Evolutionary conservation across 2,113 vertebrate species (phyloP).

Genomic region (Dasyurus viverrinus): DNA sequence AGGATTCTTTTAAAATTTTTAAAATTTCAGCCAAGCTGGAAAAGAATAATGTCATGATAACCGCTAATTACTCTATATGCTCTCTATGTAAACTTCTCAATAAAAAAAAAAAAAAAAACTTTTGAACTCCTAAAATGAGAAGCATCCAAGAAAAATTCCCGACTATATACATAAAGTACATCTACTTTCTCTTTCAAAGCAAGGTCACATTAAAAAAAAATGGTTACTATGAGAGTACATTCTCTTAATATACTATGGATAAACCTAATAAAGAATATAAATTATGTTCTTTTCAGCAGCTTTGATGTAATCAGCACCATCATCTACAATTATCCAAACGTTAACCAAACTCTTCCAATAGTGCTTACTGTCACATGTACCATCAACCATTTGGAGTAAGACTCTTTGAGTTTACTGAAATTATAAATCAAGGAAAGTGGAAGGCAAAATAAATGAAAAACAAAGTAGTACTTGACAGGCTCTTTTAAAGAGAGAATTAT

Average conservation of each 20-base stretch:
- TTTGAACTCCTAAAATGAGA: not conserved
- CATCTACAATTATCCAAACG: constrained; percentile 4
- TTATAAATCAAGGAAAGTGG: constrained; percentile 32
- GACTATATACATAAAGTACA: constrained; percentile 1
- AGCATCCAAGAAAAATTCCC: not conserved
- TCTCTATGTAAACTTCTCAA: constrained; percentile 6
- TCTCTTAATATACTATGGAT: not conserved
- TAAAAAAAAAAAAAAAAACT: not conserved
- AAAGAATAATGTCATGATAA: constrained; percentile 16
- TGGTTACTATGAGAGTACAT: not conserved
- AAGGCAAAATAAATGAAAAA: constrained; percentile 52
- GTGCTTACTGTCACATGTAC: not conserved
- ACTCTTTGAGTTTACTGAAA: constrained; percentile 15
- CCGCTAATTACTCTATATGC: not conserved
- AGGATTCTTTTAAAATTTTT: not conserved
- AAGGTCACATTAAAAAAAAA: constrained; percentile 10
- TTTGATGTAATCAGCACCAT: constrained; percentile 6
- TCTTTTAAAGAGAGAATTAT: constrained; percentile 21
- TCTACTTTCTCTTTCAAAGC: constrained; percentile 15
- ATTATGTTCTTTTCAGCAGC: not conserved
- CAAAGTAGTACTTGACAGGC: constrained; percentile 24
- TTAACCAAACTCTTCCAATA: not conserved
- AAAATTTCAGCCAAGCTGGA: not conserved
- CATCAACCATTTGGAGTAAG: constrained; percentile 25
- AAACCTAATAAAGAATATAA: constrained; percentile 24